Conservation (phyloP, 2,888 invertebrate species). For the Nomada hirtipes region DNA sequence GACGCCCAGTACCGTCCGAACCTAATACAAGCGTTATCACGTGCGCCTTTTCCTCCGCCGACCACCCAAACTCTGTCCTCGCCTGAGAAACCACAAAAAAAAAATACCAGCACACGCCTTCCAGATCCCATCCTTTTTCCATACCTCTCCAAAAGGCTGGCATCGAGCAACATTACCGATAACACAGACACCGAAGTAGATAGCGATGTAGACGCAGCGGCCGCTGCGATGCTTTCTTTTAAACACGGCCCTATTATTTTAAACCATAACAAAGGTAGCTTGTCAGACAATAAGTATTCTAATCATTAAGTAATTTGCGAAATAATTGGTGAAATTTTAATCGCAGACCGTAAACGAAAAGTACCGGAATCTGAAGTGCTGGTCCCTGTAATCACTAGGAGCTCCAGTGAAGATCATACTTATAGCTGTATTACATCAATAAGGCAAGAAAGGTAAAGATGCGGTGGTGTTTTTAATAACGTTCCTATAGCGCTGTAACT, state of each 20-base stretch:
- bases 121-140: slow-evolving; percentile 94
- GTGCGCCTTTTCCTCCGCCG: slow-evolving; percentile 92
- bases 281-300: neutral
- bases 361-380: slow-evolving; percentile 78
- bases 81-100: slow-evolving; percentile 79
- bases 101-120: slow-evolving; percentile 83
- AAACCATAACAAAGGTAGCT: slow-evolving; percentile 82
- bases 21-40: slow-evolving; percentile 93
- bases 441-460: slow-evolving; percentile 79
- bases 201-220: slow-evolving; percentile 89
- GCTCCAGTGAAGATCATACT: slow-evolving; percentile 97
- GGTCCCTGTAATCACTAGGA: slow-evolving; percentile 91
- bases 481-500: neutral
- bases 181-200: slow-evolving; percentile 86
- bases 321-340: slow-evolving; percentile 2
- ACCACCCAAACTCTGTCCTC: slow-evolving; percentile 78
- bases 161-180: slow-evolving; percentile 83
- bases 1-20: slow-evolving; percentile 96
- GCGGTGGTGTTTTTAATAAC: neutral
- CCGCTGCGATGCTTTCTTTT: slow-evolving; percentile 94
- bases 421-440: slow-evolving; percentile 88
- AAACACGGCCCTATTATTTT: slow-evolving; percentile 92
- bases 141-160: slow-evolving; percentile 90
- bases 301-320: neutral
- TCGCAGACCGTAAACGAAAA: slow-evolving; percentile 81